These are phyloP conservation scores for Malurus splendens DNA, from an alignment of 2,797 vertebrate genomes.

Conservation along the genomic window DNA sequence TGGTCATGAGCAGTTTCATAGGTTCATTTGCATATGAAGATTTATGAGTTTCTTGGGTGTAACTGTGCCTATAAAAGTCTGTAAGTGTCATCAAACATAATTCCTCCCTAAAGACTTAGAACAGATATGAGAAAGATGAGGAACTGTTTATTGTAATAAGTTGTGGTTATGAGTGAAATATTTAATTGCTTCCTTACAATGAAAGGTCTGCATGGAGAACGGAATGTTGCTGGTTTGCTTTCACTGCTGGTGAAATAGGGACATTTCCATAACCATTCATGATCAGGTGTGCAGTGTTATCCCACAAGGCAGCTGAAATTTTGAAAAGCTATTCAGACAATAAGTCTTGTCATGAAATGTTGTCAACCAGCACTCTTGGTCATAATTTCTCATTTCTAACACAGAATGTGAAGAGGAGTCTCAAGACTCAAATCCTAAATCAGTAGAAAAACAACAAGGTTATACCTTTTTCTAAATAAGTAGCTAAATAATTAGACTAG, in stretches of 20 bases:
- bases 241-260: conserved; percentile 25
- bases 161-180: neutral
- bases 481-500: neutral
- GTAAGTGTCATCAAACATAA: conserved; percentile 17
- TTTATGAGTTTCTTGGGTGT: neutral
- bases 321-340: conserved; percentile 7
- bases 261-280: neutral
- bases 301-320: conserved; percentile 27
- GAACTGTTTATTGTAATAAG: neutral
- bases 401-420: neutral
- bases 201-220: neutral
- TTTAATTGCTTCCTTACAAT: conserved; percentile 55
- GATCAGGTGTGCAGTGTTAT: conserved; percentile 24
- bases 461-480: neutral
- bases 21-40: neutral
- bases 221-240: conserved; percentile 26
- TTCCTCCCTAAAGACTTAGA: conserved; percentile 11
- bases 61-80: neutral
- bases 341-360: neutral
- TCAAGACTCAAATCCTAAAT: neutral
- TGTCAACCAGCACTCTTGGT: neutral
- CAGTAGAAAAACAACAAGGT: neutral
- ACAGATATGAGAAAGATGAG: neutral
- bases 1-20: neutral
- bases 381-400: neutral